phyloP scores from a whole-genome alignment of 2,888 invertebrate genomes.

The Calameuta pallipes region DNA sequence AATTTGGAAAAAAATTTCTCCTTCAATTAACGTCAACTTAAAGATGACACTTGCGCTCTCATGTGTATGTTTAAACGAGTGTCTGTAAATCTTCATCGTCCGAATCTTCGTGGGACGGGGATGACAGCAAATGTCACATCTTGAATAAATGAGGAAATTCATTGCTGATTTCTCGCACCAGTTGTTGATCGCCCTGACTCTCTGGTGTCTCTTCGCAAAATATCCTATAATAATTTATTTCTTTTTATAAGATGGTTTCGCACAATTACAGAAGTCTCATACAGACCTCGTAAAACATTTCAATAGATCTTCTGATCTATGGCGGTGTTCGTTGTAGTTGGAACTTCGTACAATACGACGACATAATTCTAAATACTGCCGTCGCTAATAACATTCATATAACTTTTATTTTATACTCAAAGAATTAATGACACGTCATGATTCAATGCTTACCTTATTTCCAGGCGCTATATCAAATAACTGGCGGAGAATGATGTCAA shows the following conservation, averaged over 20 bases:
- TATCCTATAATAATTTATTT: slow-evolving; percentile 68
- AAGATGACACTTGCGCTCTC: not conserved
- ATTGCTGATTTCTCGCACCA: slow-evolving; percentile 84
- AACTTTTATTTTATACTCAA: slow-evolving; percentile 24
- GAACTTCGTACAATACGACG: slow-evolving; percentile 85
- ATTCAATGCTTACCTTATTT: slow-evolving; percentile 72
- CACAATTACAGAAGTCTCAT: slow-evolving; percentile 29
- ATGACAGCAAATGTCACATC: slow-evolving; percentile 56
- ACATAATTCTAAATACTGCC: slow-evolving; percentile 82
- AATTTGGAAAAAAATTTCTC: not conserved
- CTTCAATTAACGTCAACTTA: not conserved
- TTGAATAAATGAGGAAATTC: slow-evolving; percentile 79
- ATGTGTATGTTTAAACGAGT: slow-evolving; percentile 43
- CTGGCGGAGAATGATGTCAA: slow-evolving; percentile 92
- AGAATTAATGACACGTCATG: not conserved
- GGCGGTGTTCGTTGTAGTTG: slow-evolving; percentile 82
- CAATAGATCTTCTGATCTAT: slow-evolving; percentile 83
- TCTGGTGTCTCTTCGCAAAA: slow-evolving; percentile 84
- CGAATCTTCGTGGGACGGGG: slow-evolving; percentile 49
- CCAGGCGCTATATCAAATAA: slow-evolving; percentile 90
- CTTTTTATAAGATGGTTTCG: slow-evolving; percentile 11
- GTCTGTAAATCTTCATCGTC: slow-evolving; percentile 52
- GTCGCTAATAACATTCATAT: slow-evolving; percentile 72
- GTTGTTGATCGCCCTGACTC: slow-evolving; percentile 80
- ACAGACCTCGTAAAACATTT: slow-evolving; percentile 79